Evolutionary conservation across 1,140 invertebrate genomes (phyloP), one percentile per base, ranked within the genome.

Genomic region (Trissolcus basalis): DNA sequence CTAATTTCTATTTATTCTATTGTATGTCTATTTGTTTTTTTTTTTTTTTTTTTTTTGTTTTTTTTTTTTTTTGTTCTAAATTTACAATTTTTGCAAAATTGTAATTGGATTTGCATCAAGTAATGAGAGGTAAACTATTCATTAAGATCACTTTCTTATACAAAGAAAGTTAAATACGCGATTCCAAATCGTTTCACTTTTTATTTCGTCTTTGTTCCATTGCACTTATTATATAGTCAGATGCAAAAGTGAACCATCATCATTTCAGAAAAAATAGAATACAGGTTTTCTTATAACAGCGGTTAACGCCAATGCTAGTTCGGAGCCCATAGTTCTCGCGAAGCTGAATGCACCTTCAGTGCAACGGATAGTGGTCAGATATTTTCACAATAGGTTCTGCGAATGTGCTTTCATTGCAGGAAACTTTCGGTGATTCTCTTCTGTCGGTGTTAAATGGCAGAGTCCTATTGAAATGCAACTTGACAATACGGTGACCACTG

Each of bases 381-480:
- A 87, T 87, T 87, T 87, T 83, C 82, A 87, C 85, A 87, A 87
- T 87, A 84, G 85, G 76, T 84, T 83, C 73, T 79, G 78, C 78
- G 82, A 71, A 72, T 80, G 80, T 83, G 82, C 82, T 85, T 85
- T 84, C 82, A 86, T 82, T 82, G 81, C 83, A 81, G 83, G 83
- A 85, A 87, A 86, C 82, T 87, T 86, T 81, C 48, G 59, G 78
- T 77, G 79, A 80, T 76, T 83, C 19, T 27, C 74, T 82, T 73
- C 77, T 79, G 80, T 76, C 78, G 78, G 82, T 81, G 84, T 83
- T 87, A 86, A 87, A 86, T 85, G 84, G 81, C 81, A 78, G 80
- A 60, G 74, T 71, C 78, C 82, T 81, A 84, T 86, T 86, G 80
- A 86, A 80, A 27, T 82, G 79, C 79, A 80, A 75, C 79, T 82